Percentiles rank a stretch among this genome's conserved stretches.
phyloP scores from a whole-genome alignment of 2,113 vertebrate species.

The Cichladusa arquata region DNA sequence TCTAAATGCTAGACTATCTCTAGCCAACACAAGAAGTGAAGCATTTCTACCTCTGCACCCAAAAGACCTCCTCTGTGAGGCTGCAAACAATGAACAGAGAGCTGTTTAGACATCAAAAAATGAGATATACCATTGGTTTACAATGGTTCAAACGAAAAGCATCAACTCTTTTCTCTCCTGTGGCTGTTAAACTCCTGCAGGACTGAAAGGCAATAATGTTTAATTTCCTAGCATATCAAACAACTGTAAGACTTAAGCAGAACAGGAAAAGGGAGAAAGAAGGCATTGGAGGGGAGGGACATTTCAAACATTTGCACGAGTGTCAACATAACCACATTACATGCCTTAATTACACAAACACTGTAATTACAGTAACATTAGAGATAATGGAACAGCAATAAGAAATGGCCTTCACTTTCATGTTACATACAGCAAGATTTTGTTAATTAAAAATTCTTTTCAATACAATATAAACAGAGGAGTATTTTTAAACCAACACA shows the following conservation, averaged over 20 bases:
- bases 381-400: not conserved
- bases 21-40: slow-evolving; percentile 77
- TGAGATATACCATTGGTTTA: slow-evolving; percentile 55
- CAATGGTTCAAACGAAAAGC: slow-evolving; percentile 60
- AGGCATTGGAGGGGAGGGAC: not conserved
- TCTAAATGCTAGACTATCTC: slow-evolving; percentile 83
- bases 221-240: slow-evolving; percentile 10
- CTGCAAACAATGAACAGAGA: slow-evolving; percentile 89
- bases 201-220: slow-evolving; percentile 41
- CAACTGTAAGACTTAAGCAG: not conserved
- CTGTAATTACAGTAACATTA: not conserved
- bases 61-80: slow-evolving; percentile 88
- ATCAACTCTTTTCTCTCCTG: not conserved
- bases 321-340: not conserved
- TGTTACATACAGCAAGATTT: not conserved
- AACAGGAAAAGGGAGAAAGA: not conserved
- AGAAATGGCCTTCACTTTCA: not conserved
- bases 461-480: not conserved
- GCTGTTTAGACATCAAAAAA: slow-evolving; percentile 62
- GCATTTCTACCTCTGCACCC: slow-evolving; percentile 94
- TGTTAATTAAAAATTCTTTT: not conserved
- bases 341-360: not conserved
- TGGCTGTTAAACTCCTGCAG: not conserved
- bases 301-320: not conserved
- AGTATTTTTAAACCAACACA: not conserved